phyloP scores from a whole-genome alignment of 2,113 vertebrate species.

The Fukomys damarensis region DNA sequence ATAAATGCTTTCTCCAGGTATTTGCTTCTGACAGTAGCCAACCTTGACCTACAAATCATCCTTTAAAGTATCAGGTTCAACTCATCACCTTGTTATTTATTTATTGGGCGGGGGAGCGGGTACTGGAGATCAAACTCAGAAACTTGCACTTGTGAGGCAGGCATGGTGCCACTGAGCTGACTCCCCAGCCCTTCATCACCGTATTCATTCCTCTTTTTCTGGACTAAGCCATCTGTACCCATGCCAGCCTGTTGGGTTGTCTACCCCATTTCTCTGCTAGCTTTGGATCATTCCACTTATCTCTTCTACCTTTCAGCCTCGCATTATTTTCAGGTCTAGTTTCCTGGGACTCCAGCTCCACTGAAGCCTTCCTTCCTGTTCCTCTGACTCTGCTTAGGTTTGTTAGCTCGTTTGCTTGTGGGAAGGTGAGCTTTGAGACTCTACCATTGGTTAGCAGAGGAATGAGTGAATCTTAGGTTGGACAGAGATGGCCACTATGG shows the following conservation, averaged over 20 bases:
- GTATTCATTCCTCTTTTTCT: fast-evolving
- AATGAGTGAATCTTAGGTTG: background rate
- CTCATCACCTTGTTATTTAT: background rate
- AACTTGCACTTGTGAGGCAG: too few species aligned
- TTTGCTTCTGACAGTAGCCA: background rate
- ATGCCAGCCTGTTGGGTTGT: background rate
- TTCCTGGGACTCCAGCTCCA: background rate
- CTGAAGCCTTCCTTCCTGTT: background rate
- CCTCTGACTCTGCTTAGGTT: background rate
- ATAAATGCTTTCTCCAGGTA: background rate
- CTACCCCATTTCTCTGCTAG: fast-evolving
- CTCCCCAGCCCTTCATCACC: too few species aligned
- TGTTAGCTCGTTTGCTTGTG: background rate
- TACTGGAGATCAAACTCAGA: too few species aligned
- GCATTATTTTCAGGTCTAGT: background rate
- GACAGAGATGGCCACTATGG: background rate
- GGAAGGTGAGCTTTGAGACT: background rate
- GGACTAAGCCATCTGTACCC: background rate
- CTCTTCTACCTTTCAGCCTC: background rate
- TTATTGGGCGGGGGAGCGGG: too few species aligned
- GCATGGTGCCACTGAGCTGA: too few species aligned
- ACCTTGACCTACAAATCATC: background rate
- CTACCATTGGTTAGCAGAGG: background rate
- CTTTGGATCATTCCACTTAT: background rate
- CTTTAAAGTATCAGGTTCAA: background rate